Percentiles rank a stretch among this genome's conserved stretches.
Evolutionary conservation across 2,888 invertebrate genomes (phyloP).

Genomic region (Ochropleura leucogaster): DNA sequence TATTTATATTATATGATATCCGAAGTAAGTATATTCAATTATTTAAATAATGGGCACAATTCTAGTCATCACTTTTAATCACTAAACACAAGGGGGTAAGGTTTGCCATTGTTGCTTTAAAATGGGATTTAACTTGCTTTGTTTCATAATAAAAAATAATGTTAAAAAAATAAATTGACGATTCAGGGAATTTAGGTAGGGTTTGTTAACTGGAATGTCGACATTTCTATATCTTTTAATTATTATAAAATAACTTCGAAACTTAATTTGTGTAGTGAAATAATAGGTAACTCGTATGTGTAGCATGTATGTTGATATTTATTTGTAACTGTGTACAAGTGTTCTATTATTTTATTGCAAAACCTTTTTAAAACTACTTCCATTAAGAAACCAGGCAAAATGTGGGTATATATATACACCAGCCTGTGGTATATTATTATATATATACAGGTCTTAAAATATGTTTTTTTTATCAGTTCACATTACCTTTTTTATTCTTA

Average conservation of each 20-base stretch:
- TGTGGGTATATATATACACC: background rate
- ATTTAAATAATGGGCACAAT: slow-evolving; percentile 38
- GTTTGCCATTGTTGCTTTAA: slow-evolving; percentile 61
- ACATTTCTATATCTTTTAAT: slow-evolving; percentile 36
- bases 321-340: slow-evolving; percentile 45
- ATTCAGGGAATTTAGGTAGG: slow-evolving; percentile 58
- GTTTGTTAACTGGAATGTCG: slow-evolving; percentile 56
- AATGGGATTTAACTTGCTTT: slow-evolving; percentile 57
- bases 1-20: slow-evolving; percentile 35
- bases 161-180: slow-evolving; percentile 48
- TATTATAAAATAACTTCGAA: slow-evolving; percentile 36
- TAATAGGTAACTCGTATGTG: slow-evolving; percentile 60
- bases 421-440: too few relatives aligned
- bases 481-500: too few relatives aligned
- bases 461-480: too few relatives aligned
- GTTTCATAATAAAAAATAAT: slow-evolving; percentile 11
- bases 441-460: too few relatives aligned
- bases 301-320: slow-evolving; percentile 70
- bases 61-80: slow-evolving; percentile 47
- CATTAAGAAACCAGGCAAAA: background rate
- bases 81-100: slow-evolving; percentile 52
- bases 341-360: slow-evolving; percentile 11
- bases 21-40: slow-evolving; percentile 46
- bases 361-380: background rate
- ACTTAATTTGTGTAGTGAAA: slow-evolving; percentile 40